A percentile compares a stretch with the other conserved stretches of the same genome.
Conservation (phyloP, 1,140 invertebrate species). For the Lutraria rhynchaena region DNA sequence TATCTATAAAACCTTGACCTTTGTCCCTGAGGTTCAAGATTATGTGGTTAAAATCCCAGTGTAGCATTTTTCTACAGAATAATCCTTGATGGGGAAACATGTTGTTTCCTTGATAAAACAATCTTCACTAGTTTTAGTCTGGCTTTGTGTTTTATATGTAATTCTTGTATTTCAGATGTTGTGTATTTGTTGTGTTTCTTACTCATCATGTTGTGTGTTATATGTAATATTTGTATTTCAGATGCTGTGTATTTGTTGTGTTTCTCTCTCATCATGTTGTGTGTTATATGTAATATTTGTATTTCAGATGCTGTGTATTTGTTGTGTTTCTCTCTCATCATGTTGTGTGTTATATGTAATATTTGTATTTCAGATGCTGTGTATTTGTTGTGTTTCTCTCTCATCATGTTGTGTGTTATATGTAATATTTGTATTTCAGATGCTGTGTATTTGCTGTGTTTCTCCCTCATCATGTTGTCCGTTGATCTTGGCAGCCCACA, state of each 20-base stretch:
- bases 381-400: constrained; percentile 84
- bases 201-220: constrained; percentile 84
- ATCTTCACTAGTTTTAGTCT: too few species aligned
- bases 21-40: too few species aligned
- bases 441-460: constrained; percentile 84
- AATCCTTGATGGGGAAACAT: too few species aligned
- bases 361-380: constrained; percentile 82
- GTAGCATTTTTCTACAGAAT: too few species aligned
- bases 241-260: constrained; percentile 84
- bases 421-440: constrained; percentile 82
- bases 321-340: constrained; percentile 84
- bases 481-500: constrained; percentile 84
- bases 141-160: too few species aligned
- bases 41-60: too few species aligned
- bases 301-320: constrained; percentile 84
- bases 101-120: too few species aligned
- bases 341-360: constrained; percentile 84
- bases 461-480: constrained; percentile 84
- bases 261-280: constrained; percentile 84
- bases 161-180: constrained; percentile 81
- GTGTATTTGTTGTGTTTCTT: constrained; percentile 85
- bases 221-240: constrained; percentile 78
- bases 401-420: constrained; percentile 84
- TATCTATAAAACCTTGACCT: too few species aligned
- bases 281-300: constrained; percentile 80